Evolutionary conservation across 2,797 vertebrate genomes (phyloP), one percentile per base, ranked within the genome.

Genomic region (Lithobates pipiens): DNA sequence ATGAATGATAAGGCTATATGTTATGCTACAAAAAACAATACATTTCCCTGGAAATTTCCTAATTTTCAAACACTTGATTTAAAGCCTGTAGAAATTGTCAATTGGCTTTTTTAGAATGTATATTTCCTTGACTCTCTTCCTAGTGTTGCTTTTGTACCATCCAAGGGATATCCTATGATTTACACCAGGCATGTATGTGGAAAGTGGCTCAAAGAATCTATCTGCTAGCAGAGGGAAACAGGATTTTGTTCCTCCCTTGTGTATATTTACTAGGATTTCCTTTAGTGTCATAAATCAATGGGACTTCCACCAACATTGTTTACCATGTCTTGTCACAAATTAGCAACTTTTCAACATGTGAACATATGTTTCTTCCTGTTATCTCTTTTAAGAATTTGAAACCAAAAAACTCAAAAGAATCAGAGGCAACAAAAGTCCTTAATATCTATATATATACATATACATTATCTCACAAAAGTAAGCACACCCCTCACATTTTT

Each of bases 231-330:
- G 44, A 39, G 81, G 81, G 85, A 87, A 87, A 83, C 85, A 87
- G 85, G 85, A 87, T 74, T 87, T 25, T 75, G 71, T 79, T 75
- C 76, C 81, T 87, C 81, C 76, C 85, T 83, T 50, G 77, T 78
- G 61, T 76, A 42, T 83, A 83, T 87, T 87, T 87, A 83, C 76
- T 77, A 69, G 71, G 76, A 83, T 83, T 87, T 83, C 85, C 85
- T 87, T 57, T 71, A 50, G 34, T 79, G 80, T 83, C 70, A 83
- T 87, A 87, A 83, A 87, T 87, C 85, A 83, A 69, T 83, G 25
- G 61, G 32, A 83, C 85, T 83, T 83, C 70, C 70, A 87, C 16
- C 18, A 8, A 65, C 44, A 79, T 87, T 87, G 85, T 87, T 87
- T 87, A 87, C 76, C 74, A 76, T 27, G 50, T 16, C 36, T 67